Conservation (phyloP, 2,113 vertebrate genomes). For the Mastomys coucha region DNA sequence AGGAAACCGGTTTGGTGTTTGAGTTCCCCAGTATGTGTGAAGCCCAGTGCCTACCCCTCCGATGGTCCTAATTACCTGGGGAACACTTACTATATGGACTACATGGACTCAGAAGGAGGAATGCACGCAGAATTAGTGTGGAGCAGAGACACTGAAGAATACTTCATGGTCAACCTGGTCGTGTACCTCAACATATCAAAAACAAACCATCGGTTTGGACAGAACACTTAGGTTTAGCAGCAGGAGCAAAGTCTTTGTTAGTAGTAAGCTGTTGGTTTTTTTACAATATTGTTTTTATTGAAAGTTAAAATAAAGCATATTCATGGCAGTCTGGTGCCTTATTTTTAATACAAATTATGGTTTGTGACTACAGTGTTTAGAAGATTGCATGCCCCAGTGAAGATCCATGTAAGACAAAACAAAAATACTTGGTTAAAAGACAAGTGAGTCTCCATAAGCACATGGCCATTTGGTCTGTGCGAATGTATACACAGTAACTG, state of each 20-base stretch:
- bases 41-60: background rate
- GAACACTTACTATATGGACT: constrained; percentile 76
- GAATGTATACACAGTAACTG: too few species aligned
- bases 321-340: background rate
- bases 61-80: constrained; percentile 80
- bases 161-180: constrained; percentile 84
- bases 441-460: background rate
- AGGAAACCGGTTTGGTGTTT: constrained; percentile 89
- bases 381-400: background rate
- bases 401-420: background rate
- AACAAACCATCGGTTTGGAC: constrained; percentile 87
- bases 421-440: background rate
- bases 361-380: background rate
- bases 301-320: constrained; percentile 61
- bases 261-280: background rate
- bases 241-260: background rate
- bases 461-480: background rate
- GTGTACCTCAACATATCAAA: constrained; percentile 84
- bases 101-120: constrained; percentile 83
- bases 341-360: constrained; percentile 19
- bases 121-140: constrained; percentile 82
- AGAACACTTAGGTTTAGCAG: constrained; percentile 77
- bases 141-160: constrained; percentile 85
- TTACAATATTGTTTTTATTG: constrained; percentile 11
- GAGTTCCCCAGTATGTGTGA: constrained; percentile 85